phyloP scores from a whole-genome alignment of 2,113 vertebrate species.

The Bufo gargarizans region DNA sequence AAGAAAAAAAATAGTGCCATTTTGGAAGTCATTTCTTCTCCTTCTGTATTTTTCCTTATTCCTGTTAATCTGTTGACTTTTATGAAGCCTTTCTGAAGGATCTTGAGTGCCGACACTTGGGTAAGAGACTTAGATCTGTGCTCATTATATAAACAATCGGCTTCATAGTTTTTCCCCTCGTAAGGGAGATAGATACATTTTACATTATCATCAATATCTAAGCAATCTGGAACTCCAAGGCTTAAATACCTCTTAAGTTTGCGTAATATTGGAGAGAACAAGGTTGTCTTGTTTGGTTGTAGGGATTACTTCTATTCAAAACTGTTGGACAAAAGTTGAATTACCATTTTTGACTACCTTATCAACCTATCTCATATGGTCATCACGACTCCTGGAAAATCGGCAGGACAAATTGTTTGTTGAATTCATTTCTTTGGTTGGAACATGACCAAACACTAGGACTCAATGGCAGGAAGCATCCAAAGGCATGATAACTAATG shows the following conservation, averaged over 20 bases:
- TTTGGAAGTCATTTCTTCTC: constrained; percentile 66
- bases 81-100: constrained; percentile 38
- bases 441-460: no score
- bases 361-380: neutral
- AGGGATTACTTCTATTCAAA: neutral
- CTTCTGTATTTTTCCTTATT: constrained; percentile 61
- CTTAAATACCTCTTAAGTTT: no score
- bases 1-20: constrained; percentile 60
- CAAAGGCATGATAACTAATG: no score
- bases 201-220: no score
- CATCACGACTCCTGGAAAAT: no score
- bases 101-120: neutral
- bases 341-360: neutral
- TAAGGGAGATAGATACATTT: neutral
- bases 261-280: no score
- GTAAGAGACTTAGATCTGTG: neutral
- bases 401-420: no score
- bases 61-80: constrained; percentile 54
- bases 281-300: neutral
- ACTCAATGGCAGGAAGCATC: no score
- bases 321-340: neutral
- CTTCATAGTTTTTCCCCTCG: neutral
- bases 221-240: neutral
- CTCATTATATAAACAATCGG: constrained; percentile 17
- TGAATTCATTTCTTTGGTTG: no score